These are phyloP conservation scores for Labeo catla DNA, from an alignment of 2,113 vertebrate species.

Conservation along the genomic window DNA sequence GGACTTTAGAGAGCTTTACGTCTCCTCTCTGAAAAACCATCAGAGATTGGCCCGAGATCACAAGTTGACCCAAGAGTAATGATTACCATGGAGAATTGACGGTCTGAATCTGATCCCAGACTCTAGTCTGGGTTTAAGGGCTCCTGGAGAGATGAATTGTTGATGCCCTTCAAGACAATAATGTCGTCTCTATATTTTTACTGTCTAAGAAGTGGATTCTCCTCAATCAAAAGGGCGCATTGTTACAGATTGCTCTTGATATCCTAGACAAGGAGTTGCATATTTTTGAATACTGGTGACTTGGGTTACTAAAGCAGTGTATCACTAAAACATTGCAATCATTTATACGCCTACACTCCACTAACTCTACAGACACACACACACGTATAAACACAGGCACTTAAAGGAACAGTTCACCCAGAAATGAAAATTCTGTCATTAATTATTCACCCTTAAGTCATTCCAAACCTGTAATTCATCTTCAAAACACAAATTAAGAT, in stretches of 20 bases:
- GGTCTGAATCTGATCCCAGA: constrained; percentile 67
- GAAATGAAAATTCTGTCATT: too few relatives aligned
- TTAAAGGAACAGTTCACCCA: too few relatives aligned
- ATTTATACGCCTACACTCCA: background rate
- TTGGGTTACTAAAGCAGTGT: constrained; percentile 28
- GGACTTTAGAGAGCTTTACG: constrained; percentile 71
- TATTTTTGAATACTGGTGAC: background rate
- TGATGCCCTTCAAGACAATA: constrained; percentile 59
- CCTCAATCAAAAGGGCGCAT: constrained; percentile 39
- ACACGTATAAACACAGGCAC: too few relatives aligned
- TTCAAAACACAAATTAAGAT: too few relatives aligned
- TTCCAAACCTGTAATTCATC: too few relatives aligned
- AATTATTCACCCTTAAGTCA: too few relatives aligned
- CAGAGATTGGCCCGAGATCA: constrained; percentile 67
- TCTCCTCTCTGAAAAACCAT: constrained; percentile 69
- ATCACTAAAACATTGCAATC: background rate
- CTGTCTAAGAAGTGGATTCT: constrained; percentile 51
- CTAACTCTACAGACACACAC: background rate
- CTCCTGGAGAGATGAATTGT: constrained; percentile 60
- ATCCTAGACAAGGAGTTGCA: constrained; percentile 19
- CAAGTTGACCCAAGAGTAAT: constrained; percentile 56
- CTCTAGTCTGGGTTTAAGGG: constrained; percentile 68
- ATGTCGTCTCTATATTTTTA: constrained; percentile 58
- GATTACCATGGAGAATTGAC: constrained; percentile 69
- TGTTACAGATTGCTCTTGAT: constrained; percentile 24